Conservation (phyloP, 2,113 vertebrate genomes). For the Archocentrus centrarchus region DNA sequence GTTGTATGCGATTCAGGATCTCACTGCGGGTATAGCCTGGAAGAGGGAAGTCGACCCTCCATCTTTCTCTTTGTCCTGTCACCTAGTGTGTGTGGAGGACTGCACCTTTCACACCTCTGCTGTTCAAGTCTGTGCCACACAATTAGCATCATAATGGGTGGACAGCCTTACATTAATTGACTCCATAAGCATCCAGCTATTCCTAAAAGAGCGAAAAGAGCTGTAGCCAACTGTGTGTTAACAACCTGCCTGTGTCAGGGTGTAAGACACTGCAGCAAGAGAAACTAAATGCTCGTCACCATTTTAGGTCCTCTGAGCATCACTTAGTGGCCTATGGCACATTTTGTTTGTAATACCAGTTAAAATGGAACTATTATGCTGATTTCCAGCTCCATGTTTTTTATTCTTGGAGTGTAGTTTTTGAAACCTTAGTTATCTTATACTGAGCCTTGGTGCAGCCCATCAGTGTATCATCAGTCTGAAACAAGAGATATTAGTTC, state of each 20-base stretch:
- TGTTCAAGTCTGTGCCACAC: neutral
- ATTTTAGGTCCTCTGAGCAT: neutral
- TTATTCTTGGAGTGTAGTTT: neutral
- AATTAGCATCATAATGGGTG: neutral
- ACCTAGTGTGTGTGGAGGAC: neutral
- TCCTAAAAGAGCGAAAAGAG: neutral
- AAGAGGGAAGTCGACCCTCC: neutral
- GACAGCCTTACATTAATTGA: neutral
- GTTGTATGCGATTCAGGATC: neutral
- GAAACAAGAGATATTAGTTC: neutral
- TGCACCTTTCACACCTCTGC: neutral
- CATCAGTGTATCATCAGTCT: neutral
- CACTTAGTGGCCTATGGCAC: neutral
- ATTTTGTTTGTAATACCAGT: neutral
- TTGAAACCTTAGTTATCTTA: neutral
- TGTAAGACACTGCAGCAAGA: neutral
- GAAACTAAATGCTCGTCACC: neutral
- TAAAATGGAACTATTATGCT: neutral
- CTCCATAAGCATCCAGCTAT: neutral
- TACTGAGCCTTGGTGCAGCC: neutral
- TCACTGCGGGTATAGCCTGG: neutral
- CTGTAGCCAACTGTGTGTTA: neutral
- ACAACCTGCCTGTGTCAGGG: neutral
- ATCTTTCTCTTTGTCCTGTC: neutral
- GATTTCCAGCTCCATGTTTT: neutral